Percentiles rank a stretch among this genome's conserved stretches.
Conservation (phyloP, 2,888 invertebrate species). For the Ceratothoa steindachneri region DNA sequence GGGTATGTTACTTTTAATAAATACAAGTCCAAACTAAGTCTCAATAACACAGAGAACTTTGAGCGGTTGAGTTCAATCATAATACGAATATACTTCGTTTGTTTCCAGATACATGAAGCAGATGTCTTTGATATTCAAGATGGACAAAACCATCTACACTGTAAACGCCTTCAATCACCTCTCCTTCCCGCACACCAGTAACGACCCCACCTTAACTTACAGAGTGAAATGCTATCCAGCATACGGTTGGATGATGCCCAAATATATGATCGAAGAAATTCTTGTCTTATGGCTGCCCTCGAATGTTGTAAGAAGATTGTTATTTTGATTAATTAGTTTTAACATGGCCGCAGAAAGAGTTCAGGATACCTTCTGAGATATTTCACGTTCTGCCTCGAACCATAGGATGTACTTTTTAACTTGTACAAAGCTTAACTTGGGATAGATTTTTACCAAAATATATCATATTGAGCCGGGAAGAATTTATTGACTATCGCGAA, state of each 20-base stretch:
- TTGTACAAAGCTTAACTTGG: no score
- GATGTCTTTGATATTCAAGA: conserved; percentile 25
- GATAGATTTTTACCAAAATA: no score
- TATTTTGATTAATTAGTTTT: not conserved
- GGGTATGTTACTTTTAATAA: no score
- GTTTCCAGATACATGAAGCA: conserved; percentile 41
- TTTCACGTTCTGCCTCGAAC: no score
- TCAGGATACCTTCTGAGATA: no score
- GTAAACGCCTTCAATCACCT: conserved; percentile 41
- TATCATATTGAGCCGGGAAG: no score
- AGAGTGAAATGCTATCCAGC: conserved; percentile 37
- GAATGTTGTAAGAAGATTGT: conserved; percentile 17
- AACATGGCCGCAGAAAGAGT: no score
- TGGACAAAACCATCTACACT: conserved; percentile 26
- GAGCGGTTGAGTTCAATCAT: no score
- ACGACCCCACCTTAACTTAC: conserved; percentile 20
- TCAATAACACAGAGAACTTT: no score
- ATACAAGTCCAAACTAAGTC: no score
- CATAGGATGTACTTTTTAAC: no score
- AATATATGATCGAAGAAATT: conserved; percentile 27
- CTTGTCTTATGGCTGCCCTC: conserved; percentile 38
- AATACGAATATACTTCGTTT: not conserved
- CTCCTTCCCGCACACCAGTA: conserved; percentile 32
- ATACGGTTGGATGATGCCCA: conserved; percentile 45
- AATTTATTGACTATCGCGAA: no score